Evolutionary conservation across 1,140 invertebrate genomes (phyloP).

Genomic region (Papilio machaon): DNA sequence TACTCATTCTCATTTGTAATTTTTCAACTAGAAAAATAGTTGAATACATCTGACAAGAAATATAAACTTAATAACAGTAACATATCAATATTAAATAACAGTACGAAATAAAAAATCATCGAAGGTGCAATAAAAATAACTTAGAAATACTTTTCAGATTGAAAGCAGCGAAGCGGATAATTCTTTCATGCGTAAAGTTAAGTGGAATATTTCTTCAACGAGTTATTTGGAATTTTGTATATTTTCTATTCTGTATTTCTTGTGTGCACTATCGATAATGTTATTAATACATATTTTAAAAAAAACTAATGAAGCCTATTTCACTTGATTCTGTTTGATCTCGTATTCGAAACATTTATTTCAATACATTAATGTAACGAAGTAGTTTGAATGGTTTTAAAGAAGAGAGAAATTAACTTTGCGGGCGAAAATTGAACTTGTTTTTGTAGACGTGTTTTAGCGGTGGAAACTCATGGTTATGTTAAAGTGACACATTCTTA

Average conservation of each 20-base stretch:
- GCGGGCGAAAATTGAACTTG: too few species aligned
- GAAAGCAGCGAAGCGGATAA: not conserved
- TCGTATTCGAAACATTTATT: too few species aligned
- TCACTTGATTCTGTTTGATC: too few species aligned
- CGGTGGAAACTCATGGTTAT: too few species aligned
- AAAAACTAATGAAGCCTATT: not conserved
- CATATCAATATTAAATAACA: not conserved
- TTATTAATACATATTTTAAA: not conserved
- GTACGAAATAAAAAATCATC: not conserved
- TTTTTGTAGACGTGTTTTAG: too few species aligned
- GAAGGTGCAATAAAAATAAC: slow-evolving; percentile 2
- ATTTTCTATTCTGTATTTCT: not conserved
- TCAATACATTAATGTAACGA: too few species aligned
- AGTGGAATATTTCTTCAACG: not conserved
- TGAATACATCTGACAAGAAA: not conserved
- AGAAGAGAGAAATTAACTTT: too few species aligned
- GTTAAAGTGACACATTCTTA: not conserved
- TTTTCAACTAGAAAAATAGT: not conserved
- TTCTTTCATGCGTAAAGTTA: not conserved
- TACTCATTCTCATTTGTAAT: not conserved
- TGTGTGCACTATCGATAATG: not conserved
- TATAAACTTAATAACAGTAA: not conserved
- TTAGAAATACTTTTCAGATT: slow-evolving; percentile 8
- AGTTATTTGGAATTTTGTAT: not conserved
- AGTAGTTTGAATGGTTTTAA: too few species aligned